Percentiles rank a stretch among this genome's conserved stretches.
Conservation (phyloP, 2,797 vertebrate species). For the Malacoraja senta region DNA sequence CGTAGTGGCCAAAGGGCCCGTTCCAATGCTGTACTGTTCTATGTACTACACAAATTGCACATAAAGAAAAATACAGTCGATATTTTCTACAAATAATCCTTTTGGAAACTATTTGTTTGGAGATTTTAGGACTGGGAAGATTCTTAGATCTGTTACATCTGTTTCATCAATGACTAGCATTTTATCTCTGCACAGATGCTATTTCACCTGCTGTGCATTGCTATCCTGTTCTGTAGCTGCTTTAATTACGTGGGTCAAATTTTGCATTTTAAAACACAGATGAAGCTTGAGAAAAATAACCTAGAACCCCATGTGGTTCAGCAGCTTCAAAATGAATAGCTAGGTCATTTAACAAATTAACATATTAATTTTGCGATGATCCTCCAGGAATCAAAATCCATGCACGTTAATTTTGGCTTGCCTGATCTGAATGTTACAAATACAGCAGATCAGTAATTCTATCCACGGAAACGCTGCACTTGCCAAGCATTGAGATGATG, state of each 20-base stretch:
- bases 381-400: constrained; percentile 6
- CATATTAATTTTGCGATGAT: constrained; percentile 14
- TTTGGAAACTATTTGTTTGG: not conserved
- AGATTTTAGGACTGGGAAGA: not conserved
- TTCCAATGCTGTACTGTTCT: too few species aligned
- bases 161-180: not conserved
- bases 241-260: not conserved
- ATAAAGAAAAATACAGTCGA: not conserved
- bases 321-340: not conserved
- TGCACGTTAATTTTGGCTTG: constrained; percentile 14
- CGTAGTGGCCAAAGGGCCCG: too few species aligned
- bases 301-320: not conserved
- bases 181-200: not conserved
- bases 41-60: not conserved
- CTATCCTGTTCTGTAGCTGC: not conserved
- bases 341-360: constrained; percentile 4
- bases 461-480: not conserved
- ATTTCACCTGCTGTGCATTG: not conserved
- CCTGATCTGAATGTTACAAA: not conserved
- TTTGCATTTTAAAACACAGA: constrained; percentile 2
- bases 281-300: not conserved
- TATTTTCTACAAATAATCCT: not conserved
- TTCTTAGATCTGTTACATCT: not conserved
- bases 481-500: not conserved
- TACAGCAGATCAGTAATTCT: not conserved